Evolutionary conservation across 2,888 invertebrate species (phyloP), one percentile per base, ranked within the genome.

Genomic region (Hirtodrosophila cameraria): DNA sequence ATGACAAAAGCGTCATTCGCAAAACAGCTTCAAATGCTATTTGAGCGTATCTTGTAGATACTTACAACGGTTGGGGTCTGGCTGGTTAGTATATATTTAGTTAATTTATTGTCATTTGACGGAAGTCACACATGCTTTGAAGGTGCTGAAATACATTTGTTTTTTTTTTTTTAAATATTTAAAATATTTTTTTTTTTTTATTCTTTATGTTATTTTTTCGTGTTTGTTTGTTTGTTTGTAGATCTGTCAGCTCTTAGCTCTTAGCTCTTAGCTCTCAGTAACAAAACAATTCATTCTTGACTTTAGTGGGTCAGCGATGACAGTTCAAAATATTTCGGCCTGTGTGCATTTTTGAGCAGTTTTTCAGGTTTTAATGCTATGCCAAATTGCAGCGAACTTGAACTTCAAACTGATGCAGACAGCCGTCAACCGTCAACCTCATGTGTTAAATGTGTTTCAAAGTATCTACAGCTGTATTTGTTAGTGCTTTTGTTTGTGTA

Each of bases 321-420:
- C 36, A 52, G 36, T 6, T 48, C 27, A 48, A 45, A 13, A 20
- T 43, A n/a, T 48, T 59, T 57, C 12, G 41, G 41, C 45, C 15
- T n/a, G 30, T 46, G 52, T 68, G 58, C 66, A 78, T 69, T 70
- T n/a, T 59, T 41, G 15, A 54, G 46, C 53, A 61, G 15, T 25
- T 38, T 55, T 58, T 46, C 49, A 20, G 38, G 27, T 70, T 66
- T 75, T 61, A 59, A 55, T 62, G 55, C 63, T 31, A 54, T 36
- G 80, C 66, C 63, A 68, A 75, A 84, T 77, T 86, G 80, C 74
- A 75, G 49, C 76, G 86, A 86, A 85, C 88, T 86, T 86, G 86
- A 86, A 86, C 86, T 86, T 86, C 86, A 86, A 72, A 72, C 71
- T 55, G 77, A 46, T 69, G 74, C 71, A 66, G 66, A 69, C 35